Evolutionary conservation across 2,113 vertebrate genomes (phyloP).

Genomic region (Sceloporus undulatus): DNA sequence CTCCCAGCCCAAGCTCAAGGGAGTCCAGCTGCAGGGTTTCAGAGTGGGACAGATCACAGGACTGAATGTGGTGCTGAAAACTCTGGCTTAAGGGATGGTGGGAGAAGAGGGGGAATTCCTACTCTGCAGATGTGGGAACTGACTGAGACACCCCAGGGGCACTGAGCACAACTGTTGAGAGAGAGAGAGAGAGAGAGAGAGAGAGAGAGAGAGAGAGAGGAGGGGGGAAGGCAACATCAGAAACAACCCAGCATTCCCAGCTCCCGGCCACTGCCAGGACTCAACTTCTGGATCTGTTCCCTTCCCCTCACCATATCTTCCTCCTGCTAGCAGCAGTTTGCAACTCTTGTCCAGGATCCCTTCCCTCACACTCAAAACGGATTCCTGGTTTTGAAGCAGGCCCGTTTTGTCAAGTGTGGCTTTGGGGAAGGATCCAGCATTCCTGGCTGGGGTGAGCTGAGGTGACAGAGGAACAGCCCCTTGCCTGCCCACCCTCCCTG

Average conservation of each 20-base stretch:
- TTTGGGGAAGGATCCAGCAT: conserved; percentile 6
- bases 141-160: not conserved
- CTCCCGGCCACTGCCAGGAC: not conserved
- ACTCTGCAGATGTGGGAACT: conserved; percentile 9
- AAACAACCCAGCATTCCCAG: conserved; percentile 4
- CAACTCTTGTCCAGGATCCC: not conserved
- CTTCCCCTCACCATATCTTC: conserved; percentile 8
- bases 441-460: conserved; percentile 40
- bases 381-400: conserved; percentile 34
- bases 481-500: not conserved
- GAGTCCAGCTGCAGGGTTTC: conserved; percentile 33
- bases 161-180: not conserved
- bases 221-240: not conserved
- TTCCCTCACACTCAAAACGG: conserved; percentile 13
- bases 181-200: not conserved
- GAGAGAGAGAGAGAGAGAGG: not conserved
- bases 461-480: conserved; percentile 17
- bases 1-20: conserved; percentile 21
- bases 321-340: not conserved
- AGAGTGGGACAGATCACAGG: not conserved
- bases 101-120: not conserved
- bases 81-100: not conserved
- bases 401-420: conserved; percentile 31
- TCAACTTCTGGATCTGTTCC: conserved; percentile 41
- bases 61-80: not conserved